These are phyloP conservation scores for Drosophila yooni DNA, from an alignment of 2,888 invertebrate species.

Conservation along the genomic window DNA sequence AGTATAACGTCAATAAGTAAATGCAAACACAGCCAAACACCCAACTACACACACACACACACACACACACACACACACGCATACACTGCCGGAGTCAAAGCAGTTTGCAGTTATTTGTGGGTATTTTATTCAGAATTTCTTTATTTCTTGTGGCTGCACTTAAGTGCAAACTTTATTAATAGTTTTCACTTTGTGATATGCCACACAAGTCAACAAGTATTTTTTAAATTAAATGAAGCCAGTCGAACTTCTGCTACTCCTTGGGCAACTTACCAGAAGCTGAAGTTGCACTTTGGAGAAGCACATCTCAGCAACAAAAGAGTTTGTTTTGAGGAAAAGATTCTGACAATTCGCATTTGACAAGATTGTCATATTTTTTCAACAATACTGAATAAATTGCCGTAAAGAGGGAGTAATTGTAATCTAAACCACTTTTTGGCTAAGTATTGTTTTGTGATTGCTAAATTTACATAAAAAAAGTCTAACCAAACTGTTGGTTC, in stretches of 20 bases:
- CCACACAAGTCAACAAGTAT: slow-evolving; percentile 10
- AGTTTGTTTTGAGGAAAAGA: not conserved
- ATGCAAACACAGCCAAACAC: slow-evolving; percentile 8
- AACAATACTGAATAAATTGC: not conserved
- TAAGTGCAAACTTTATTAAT: slow-evolving; percentile 46
- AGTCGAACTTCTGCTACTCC: not conserved
- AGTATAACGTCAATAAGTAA: slow-evolving; percentile 50
- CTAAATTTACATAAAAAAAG: not conserved
- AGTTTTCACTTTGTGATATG: slow-evolving; percentile 14
- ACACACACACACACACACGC: not conserved
- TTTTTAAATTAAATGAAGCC: not conserved
- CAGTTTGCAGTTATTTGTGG: slow-evolving; percentile 45
- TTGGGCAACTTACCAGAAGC: not conserved
- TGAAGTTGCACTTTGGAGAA: not conserved
- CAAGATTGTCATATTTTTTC: not conserved
- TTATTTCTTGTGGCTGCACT: slow-evolving; percentile 31
- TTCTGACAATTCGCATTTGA: not conserved
- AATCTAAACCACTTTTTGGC: not conserved
- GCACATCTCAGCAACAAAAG: not conserved
- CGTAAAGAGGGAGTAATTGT: not conserved
- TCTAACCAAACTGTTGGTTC: not conserved
- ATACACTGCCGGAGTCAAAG: slow-evolving; percentile 14
- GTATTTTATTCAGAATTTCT: slow-evolving; percentile 28
- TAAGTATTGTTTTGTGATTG: not conserved
- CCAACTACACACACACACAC: not conserved